Evolutionary conservation across 1,140 invertebrate species (phyloP).

Genomic region (Meteorus sp.): DNA sequence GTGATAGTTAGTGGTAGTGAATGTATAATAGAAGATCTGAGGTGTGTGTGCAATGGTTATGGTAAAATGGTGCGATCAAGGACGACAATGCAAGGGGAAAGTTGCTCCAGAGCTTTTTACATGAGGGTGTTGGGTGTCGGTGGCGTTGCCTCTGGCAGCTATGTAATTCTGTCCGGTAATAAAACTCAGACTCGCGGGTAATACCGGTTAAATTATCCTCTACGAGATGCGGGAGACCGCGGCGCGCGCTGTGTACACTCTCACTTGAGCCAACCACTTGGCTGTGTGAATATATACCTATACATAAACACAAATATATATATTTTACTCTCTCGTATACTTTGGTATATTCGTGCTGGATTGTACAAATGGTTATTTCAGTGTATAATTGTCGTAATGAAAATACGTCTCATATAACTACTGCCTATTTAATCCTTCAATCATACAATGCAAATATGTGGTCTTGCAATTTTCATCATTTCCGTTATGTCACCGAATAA

Average conservation of each 20-base stretch:
- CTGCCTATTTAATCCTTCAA: not conserved
- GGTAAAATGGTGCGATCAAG: too few relatives aligned
- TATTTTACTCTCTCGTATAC: not conserved
- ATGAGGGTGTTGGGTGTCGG: slow-evolving; percentile 23
- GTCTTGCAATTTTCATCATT: slow-evolving; percentile 3
- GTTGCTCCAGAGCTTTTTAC: slow-evolving; percentile 19
- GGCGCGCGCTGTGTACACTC: slow-evolving; percentile 24
- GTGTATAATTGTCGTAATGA: slow-evolving; percentile 9
- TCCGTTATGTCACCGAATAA: too few relatives aligned
- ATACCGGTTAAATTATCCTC: slow-evolving; percentile 44
- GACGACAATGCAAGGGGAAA: not conserved
- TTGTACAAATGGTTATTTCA: slow-evolving; percentile 16
- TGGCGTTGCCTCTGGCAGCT: slow-evolving; percentile 29
- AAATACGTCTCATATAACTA: not conserved
- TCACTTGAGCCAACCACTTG: slow-evolving; percentile 7
- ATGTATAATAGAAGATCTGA: too few relatives aligned
- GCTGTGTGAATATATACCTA: slow-evolving; percentile 14
- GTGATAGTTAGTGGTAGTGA: not conserved
- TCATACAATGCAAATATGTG: not conserved
- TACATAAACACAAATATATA: not conserved
- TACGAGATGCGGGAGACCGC: slow-evolving; percentile 34
- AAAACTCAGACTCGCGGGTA: slow-evolving; percentile 43
- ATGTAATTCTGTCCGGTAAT: slow-evolving; percentile 44
- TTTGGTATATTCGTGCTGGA: not conserved
- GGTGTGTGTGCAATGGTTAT: too few relatives aligned